Evolutionary conservation across 2,888 invertebrate species (phyloP), one percentile per base, ranked within the genome.

Genomic region (Tinea semifulvella): DNA sequence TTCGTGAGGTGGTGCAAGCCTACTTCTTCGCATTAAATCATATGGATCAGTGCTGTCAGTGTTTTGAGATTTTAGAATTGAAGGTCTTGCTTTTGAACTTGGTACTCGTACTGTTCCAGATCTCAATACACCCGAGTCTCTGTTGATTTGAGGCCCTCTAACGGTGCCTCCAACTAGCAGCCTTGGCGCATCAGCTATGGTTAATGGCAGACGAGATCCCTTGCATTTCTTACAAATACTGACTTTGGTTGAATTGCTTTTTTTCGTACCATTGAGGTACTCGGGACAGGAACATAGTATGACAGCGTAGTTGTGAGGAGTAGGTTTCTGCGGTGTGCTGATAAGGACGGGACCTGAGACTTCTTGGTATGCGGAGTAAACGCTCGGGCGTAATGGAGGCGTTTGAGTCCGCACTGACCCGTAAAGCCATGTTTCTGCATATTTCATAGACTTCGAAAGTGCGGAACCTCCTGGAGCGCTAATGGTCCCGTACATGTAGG

Each of bases 401-500:
- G 80, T 81, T 51, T 82, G 77, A 51, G 77, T 82, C 56, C 89
- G 81, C 1, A 91, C 88, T 26, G 90, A 91, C 55, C 92, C 91
- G 61, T 93, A 92, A 11, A 92, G 83, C 92, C 92, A 93, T 45
- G 91, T 90, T 61, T 93, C 91, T 26, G 90, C 90, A 73, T 90
- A 91, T 65, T 89, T 88, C 91, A 92, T 91, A 60, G 91, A 91
- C 65, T 90, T 89, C 47, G 90, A 89, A 44, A 92, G 67, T n/a
- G 90, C 86, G 57, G 88, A 88, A 49, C 87, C 86, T 45, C 86
- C 86, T 52, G 87, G 87, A 53, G 84, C 85, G 49, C 73, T 71
- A 51, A 80, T 70, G 18, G 80, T 80, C 36, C 81, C 81, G 56
- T 79, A 81, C 70, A 79, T 67, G 48, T 73, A 76, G 47, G 77